Evolutionary conservation across 2,888 invertebrate genomes (phyloP), one percentile per base, ranked within the genome.

Genomic region (Lepeophtheirus nordmannii): DNA sequence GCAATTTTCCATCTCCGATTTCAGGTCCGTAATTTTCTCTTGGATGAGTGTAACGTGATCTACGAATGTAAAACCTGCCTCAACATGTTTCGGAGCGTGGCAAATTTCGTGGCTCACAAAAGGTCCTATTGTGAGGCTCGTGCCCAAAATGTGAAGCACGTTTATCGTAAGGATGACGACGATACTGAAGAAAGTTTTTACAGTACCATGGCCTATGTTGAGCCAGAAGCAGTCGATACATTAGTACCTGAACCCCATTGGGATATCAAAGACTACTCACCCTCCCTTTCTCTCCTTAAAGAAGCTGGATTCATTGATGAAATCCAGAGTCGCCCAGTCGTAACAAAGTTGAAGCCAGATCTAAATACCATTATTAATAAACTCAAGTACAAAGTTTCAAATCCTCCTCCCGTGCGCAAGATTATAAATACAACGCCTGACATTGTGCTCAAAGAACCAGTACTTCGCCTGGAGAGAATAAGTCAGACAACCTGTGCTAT

Each of bases 11-110:
- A 8, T 46, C n/a, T 46, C 53, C 30, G 2, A 68, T 78, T 81
- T 71, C 76, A 88, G 86, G 81, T 88, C 30, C 82, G 83, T 70
- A 80, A 82, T 70, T 78, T 89, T 65, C 78, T 93, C 41, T 78
- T 83, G 40, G 82, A 85, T 73, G 92, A 93, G 78, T 91, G 91
- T 80, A 87, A 89, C 74, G 76, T 91, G 67, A 81, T 93, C 71
- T 87, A 88, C 76, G 93, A 93, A 76, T 93, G 93, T 76, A 85
- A 85, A 75, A 82, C 86, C 22, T 93, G 93, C 73, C 81, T 85
- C 41, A 88, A 85, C 73, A 80, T 93, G 72, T 92, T 89, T 74
- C 82, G 92, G 71, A 88, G 88, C 74, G 78, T 92, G 69, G 85
- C 85, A 17, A 91, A 92, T 77, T 89, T 91, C 73, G 40, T 65